A percentile compares a stretch with the other conserved stretches of the same genome.
These are phyloP conservation scores for Lycia hirtaria DNA, from an alignment of 2,888 invertebrate species.

Conservation along the genomic window DNA sequence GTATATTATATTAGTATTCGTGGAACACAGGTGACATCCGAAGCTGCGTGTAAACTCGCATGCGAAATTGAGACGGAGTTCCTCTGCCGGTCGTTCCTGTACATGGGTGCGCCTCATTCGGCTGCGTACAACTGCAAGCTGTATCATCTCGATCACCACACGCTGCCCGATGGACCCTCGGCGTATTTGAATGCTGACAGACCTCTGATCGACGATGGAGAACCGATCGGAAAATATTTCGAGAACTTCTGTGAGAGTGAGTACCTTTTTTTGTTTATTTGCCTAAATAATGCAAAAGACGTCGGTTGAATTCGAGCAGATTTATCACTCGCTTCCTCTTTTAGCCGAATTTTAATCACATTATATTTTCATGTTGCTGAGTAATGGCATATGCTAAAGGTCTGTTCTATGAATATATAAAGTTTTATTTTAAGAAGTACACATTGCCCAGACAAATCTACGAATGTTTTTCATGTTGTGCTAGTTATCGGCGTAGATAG, in stretches of 20 bases:
- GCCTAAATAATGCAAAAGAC: too few species aligned
- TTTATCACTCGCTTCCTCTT: too few species aligned
- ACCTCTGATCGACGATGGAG: conserved; percentile 96
- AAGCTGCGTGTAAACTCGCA: conserved; percentile 94
- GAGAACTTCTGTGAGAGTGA: conserved; percentile 96
- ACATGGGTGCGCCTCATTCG: conserved; percentile 91
- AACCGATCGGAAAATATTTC: conserved; percentile 94
- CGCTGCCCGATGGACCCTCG: conserved; percentile 95
- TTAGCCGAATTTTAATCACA: too few species aligned
- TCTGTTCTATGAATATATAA: too few species aligned
- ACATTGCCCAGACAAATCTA: conserved; percentile 4
- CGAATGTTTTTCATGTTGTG: background rate
- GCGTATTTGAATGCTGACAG: conserved; percentile 95
- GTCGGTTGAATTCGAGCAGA: too few species aligned
- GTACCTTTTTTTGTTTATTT: too few species aligned
- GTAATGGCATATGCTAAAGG: background rate
- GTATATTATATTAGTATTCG: conserved; percentile 42
- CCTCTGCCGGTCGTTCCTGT: conserved; percentile 94
- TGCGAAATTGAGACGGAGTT: conserved; percentile 97
- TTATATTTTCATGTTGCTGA: too few species aligned
- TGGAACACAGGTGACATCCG: conserved; percentile 89
- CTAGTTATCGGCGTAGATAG: too few species aligned
- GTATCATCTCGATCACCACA: conserved; percentile 96
- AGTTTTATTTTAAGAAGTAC: too few species aligned
- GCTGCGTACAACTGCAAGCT: conserved; percentile 95